phyloP scores from a whole-genome alignment of 2,888 invertebrate genomes.

The Ectemnius continuus region DNA sequence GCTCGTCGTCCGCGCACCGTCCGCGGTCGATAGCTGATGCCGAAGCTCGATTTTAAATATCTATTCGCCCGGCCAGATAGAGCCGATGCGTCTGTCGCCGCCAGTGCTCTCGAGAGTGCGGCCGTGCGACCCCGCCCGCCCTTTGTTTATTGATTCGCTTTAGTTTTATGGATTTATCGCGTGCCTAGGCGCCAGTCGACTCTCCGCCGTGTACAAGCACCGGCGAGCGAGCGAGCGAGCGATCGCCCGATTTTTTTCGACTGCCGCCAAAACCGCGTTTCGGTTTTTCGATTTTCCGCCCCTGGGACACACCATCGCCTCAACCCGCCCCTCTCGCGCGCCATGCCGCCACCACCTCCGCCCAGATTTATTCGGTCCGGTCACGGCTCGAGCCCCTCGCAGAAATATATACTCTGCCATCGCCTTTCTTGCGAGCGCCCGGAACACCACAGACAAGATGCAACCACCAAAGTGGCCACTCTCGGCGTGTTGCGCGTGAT shows the following conservation, averaged over 20 bases:
- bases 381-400: neutral
- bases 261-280: neutral
- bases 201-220: neutral
- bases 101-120: too few species aligned
- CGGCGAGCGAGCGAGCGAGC: neutral
- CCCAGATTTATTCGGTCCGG: neutral
- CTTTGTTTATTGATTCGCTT: constrained; percentile 22
- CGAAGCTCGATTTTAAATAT: constrained; percentile 52
- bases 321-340: too few species aligned
- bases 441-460: too few species aligned
- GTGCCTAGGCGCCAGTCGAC: neutral
- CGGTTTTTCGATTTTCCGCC: neutral
- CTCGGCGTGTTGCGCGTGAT: too few species aligned
- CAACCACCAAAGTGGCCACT: too few species aligned
- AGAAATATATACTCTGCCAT: neutral
- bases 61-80: constrained; percentile 14
- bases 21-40: constrained; percentile 41
- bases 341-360: too few species aligned
- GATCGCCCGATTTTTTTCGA: neutral
- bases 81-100: neutral
- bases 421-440: neutral
- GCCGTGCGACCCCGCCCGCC: neutral
- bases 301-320: too few species aligned
- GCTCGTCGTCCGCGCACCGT: too few species aligned
- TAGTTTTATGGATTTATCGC: constrained; percentile 12